These are phyloP conservation scores for Rhipidura dahli DNA, from an alignment of 2,113 vertebrate species.

Conservation along the genomic window DNA sequence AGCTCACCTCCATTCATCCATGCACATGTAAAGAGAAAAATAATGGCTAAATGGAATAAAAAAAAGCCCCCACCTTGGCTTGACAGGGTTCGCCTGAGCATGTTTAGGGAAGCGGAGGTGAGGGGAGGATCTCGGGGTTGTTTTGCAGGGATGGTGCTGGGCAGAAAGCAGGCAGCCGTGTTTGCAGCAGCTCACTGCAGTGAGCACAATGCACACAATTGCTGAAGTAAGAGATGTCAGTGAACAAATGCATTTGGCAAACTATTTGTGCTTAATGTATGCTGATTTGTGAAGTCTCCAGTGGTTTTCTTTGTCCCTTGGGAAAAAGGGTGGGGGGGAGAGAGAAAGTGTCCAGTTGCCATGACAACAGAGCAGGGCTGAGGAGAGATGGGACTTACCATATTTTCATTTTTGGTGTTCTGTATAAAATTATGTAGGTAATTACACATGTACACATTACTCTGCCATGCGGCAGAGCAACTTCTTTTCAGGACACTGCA, in stretches of 20 bases:
- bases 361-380: slow-evolving; percentile 50
- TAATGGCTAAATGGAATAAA: not conserved
- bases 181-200: slow-evolving; percentile 4
- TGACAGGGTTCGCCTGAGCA: not conserved
- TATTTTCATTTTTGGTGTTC: slow-evolving; percentile 64
- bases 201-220: not conserved
- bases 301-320: slow-evolving; percentile 66
- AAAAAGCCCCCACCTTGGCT: not conserved
- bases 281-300: slow-evolving; percentile 53
- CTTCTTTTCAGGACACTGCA: not conserved
- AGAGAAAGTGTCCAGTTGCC: slow-evolving; percentile 46
- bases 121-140: not conserved
- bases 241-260: slow-evolving; percentile 21
- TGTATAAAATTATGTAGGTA: slow-evolving; percentile 45
- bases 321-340: not conserved
- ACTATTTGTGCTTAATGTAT: slow-evolving; percentile 57
- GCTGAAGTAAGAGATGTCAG: slow-evolving; percentile 15
- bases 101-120: not conserved
- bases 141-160: not conserved
- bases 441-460: slow-evolving; percentile 41
- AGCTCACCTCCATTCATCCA: not conserved
- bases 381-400: slow-evolving; percentile 25
- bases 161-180: not conserved
- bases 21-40: not conserved
- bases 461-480: not conserved